Evolutionary conservation across 2,797 vertebrate species (phyloP), one percentile per base, ranked within the genome.

Genomic region (Gymnocypris eckloni): DNA sequence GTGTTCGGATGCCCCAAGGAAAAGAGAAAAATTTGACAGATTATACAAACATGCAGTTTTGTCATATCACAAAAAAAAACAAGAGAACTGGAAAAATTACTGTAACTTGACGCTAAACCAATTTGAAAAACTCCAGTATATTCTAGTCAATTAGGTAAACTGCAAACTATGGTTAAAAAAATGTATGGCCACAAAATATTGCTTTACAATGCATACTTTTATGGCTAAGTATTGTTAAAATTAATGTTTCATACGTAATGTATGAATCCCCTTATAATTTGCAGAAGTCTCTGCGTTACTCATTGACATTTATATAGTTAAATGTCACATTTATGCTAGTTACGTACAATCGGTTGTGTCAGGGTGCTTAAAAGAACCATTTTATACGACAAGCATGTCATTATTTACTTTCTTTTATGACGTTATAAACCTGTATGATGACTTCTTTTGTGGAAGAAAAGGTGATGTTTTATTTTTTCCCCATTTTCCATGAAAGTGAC

Each of bases 1-100:
- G n/a, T 25, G 33, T 41, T 18, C 39, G 39, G 52, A 39, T 56
- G 67, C 81, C 56, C 16, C 41, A 45, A 22, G 45, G 22, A 12
- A 80, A 66, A 33, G 18, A 33, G 18, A 79, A 3, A 9, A 54
- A 70, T 20, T 20, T 20, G 25, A 43, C 37, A 37, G 28, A 37
- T 82, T 20, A 71, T 43, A 75, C 64, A 79, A 54, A 78, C 41
- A 69, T 73, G 43, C n/a, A 52, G 16, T 59, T 22, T n/a, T 77
- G 18, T 4, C 20, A 52, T 8, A 28, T 33, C 25, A 6, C 16
- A 52, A 77, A 54, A 66, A 66, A 13, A 54, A 22, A 18, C 5
- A 77, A 4, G 16, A 37, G 50, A 3, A 20, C 18, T 11, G 16
- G 28, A 56, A 77, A 56, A 41, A 41, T 39, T 6, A 5, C 33